Evolutionary conservation across 2,113 vertebrate genomes (phyloP), one percentile per base, ranked within the genome.

Genomic region (Coreoperca whiteheadi): DNA sequence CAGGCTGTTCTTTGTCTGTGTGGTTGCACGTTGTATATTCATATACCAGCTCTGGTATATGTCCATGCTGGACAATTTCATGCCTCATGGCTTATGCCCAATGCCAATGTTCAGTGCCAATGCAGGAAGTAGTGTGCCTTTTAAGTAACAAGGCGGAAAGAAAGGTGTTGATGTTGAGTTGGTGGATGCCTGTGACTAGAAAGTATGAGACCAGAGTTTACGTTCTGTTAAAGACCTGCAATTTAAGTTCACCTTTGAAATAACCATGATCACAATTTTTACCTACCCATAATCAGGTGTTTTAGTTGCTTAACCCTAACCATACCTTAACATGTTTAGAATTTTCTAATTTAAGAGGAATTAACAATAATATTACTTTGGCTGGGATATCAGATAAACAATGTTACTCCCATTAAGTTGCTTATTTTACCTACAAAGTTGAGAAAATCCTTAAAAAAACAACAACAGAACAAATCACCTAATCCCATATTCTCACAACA

Each of bases 401-500:
- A 64, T 41, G 14, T 30, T 15, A 8, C 23, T 64, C 16, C 28
- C 12, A 59, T 51, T 25, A 60, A 63, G 43, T 65, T 20, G 8
- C 60, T 59, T 63, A 50, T 71, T 73, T 65, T 65, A 46, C 39
- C 30, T 39, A 21, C 18, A 83, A 67, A 76, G 32, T n/a, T 16
- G 11, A 61, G 59, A 43, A 37, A 59, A 34, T 20, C 21, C 4
- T 0, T 8, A n/a, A 1, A 43, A 54, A 11, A 50, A 39, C 12
- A 69, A 75, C 50, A 76, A 53, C 56, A 73, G 37, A 74, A 59
- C 53, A 68, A 74, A 71, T 59, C 65, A 79, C 60, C 53, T 57
- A 77, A 71, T 88, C 64, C 85, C 69, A 41, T 66, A 82, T 79
- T 83, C 72, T 77, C 23, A 41, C 67, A 74, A 82, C 81, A 77